Percentiles rank a stretch among this genome's conserved stretches.
phyloP scores from a whole-genome alignment of 2,888 invertebrate genomes.

The Philonicus albiceps region DNA sequence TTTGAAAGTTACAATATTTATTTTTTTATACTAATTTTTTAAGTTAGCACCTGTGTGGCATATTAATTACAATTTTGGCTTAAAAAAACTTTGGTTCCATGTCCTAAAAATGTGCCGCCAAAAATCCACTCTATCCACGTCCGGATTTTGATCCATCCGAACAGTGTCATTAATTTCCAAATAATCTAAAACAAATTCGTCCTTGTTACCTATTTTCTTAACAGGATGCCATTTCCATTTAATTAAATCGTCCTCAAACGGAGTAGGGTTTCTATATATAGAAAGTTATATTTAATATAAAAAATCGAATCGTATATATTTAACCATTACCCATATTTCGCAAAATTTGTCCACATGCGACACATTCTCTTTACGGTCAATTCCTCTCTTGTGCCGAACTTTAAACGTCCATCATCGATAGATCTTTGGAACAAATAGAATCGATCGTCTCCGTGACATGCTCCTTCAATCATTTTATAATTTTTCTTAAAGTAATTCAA shows the following conservation, averaged over 20 bases:
- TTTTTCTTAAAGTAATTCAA: constrained; percentile 66
- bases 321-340: constrained; percentile 64
- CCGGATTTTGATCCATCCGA: constrained; percentile 56
- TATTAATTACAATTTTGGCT: constrained; percentile 33
- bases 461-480: constrained; percentile 64
- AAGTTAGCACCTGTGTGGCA: neutral
- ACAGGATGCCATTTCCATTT: constrained; percentile 56
- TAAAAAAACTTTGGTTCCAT: constrained; percentile 51
- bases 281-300: neutral
- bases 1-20: neutral
- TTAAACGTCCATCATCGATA: constrained; percentile 43
- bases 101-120: constrained; percentile 57
- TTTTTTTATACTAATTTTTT: neutral
- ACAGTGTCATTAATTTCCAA: constrained; percentile 55
- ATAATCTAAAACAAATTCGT: constrained; percentile 55
- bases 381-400: constrained; percentile 51
- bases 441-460: constrained; percentile 70
- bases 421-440: constrained; percentile 67
- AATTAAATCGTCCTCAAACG: neutral
- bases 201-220: constrained; percentile 31
- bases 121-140: constrained; percentile 57
- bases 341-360: constrained; percentile 73
- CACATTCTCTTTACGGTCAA: constrained; percentile 64
- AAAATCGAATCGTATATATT: constrained; percentile 43
- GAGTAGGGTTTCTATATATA: neutral